Base-by-base conservation (phyloP, 2,797 vertebrate species). In the Propithecus perrieri region DNA sequence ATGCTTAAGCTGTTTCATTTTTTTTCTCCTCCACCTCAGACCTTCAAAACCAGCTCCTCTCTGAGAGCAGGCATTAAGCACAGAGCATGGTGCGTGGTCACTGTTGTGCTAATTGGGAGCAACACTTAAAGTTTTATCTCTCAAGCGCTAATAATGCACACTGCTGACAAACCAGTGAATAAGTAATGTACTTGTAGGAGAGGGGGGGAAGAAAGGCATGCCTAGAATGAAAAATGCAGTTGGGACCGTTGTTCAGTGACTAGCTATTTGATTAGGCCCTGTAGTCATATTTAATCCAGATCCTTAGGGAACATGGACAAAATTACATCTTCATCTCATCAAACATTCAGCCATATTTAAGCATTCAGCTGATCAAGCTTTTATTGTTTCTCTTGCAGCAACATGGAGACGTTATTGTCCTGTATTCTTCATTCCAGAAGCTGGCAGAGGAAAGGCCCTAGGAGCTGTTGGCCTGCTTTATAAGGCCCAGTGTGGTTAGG, bases 101-200 rank as follows among this genome's bases (percentile, higher is more conserved):
- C 99, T 99, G 99, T 99, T 99, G 99, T 99, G 99, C 99, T 99
- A 99, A 99, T 99, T 99, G 99, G 99, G 99, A 99, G 99, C 99
- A 99, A 99, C 99, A 99, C 99, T 99, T 99, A 99, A 99, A 99
- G 99, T 99, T 99, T 99, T 99, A 99, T 99, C 99, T 99, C 99
- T 99, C 98, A 99, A 99, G 99, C 99, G 99, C 99, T 99, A 99
- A 99, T 99, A 99, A 99, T 99, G 99, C 99, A 99, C 99, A 99
- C 98, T 99, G 99, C 99, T 99, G 99, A 99, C 99, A 99, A 99
- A 99, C 99, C 99, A 98, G 98, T 99, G 99, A 99, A 99, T 99
- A 99, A 99, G 98, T 99, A 99, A 99, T 99, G 99, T 97, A 98
- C 98, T 98, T 98, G 98, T 97, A 97, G 97, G 95, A 93, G 97